Evolutionary conservation across 2,797 vertebrate species (phyloP).

Genomic region (Danionella dracula): DNA sequence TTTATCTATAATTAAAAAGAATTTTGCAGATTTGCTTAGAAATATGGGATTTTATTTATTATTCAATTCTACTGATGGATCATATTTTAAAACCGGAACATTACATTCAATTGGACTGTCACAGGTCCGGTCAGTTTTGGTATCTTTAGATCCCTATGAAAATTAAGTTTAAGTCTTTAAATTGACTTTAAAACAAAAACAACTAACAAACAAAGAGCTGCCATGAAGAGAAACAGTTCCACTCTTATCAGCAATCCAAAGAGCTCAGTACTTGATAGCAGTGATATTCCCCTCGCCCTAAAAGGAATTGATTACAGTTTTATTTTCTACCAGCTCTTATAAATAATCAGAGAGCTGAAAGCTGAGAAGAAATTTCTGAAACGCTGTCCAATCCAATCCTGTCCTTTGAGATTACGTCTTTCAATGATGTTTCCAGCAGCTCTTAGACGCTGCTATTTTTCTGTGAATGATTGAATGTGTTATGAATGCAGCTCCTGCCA

Average conservation of each 20-base stretch:
- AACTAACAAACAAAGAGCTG: too few relatives aligned
- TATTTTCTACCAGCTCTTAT: not conserved
- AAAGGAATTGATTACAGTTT: conserved; percentile 7
- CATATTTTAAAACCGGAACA: too few relatives aligned
- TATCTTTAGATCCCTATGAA: too few relatives aligned
- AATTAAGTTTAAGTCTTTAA: too few relatives aligned
- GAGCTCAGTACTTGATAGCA: conserved; percentile 1
- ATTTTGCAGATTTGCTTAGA: too few relatives aligned
- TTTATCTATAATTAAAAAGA: too few relatives aligned
- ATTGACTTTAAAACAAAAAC: too few relatives aligned
- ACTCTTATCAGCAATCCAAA: conserved; percentile 40
- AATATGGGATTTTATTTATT: too few relatives aligned
- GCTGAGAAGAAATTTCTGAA: conserved; percentile 1
- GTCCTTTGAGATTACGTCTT: not conserved
- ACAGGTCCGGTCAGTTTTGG: too few relatives aligned
- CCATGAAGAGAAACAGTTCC: too few relatives aligned
- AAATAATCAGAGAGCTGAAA: not conserved
- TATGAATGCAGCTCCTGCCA: not conserved
- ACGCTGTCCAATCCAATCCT: conserved; percentile 1
- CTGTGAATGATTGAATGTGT: not conserved
- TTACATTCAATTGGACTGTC: too few relatives aligned
- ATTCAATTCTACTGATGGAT: too few relatives aligned
- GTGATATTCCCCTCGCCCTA: not conserved
- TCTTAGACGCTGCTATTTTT: not conserved
- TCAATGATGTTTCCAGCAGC: not conserved